A percentile compares a stretch with the other conserved stretches of the same genome.
Evolutionary conservation across 2,113 vertebrate species (phyloP).

Genomic region (Notothenia coriiceps): DNA sequence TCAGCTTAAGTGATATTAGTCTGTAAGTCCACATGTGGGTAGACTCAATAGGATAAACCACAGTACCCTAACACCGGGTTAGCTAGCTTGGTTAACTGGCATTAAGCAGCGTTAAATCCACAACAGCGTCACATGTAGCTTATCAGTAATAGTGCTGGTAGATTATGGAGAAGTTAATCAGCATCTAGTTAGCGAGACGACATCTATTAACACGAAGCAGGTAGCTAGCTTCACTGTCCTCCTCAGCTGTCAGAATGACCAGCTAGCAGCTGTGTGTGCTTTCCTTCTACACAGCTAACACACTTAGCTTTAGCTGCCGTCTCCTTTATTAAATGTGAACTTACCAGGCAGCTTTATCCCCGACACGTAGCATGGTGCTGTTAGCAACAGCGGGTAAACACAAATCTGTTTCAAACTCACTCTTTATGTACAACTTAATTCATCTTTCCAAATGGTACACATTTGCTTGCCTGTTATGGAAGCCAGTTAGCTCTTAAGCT

Average conservation of each 20-base stretch:
- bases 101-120: not conserved
- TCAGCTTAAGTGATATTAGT: not conserved
- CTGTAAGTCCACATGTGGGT: not conserved
- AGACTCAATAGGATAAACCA: not conserved
- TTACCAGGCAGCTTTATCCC: conserved; percentile 81
- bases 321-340: conserved; percentile 34
- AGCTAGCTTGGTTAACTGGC: conserved; percentile 4
- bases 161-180: no score
- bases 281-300: conserved; percentile 14
- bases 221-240: conserved; percentile 19
- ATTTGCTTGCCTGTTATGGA: conserved; percentile 51
- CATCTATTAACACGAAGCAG: not conserved
- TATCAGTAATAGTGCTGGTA: not conserved
- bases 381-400: conserved; percentile 38
- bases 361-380: conserved; percentile 82
- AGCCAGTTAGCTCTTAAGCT: conserved; percentile 59
- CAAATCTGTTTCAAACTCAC: conserved; percentile 38
- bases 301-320: conserved; percentile 4
- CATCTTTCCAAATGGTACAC: conserved; percentile 72
- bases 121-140: not conserved
- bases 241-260: conserved; percentile 58
- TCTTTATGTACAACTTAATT: conserved; percentile 59
- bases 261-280: conserved; percentile 2
- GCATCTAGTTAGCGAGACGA: not conserved
- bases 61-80: not conserved